Percentiles rank a stretch among this genome's conserved stretches.
phyloP scores from a whole-genome alignment of 2,797 vertebrate genomes.

The Microcaecilia unicolor region DNA sequence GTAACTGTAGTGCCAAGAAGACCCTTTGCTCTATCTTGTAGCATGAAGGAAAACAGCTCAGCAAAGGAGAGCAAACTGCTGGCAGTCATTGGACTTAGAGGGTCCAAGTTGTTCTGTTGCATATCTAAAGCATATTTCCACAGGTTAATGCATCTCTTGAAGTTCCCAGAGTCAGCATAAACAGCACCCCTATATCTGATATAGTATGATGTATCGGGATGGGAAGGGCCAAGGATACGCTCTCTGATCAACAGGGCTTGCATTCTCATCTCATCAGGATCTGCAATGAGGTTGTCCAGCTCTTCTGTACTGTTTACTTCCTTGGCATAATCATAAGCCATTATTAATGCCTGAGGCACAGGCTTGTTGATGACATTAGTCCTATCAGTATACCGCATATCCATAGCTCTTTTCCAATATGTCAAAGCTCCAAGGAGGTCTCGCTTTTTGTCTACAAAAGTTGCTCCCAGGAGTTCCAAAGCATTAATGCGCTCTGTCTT shows the following conservation, averaged over 20 bases:
- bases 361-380: slow-evolving; percentile 77
- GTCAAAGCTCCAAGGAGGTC: slow-evolving; percentile 93
- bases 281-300: slow-evolving; percentile 88
- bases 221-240: slow-evolving; percentile 90
- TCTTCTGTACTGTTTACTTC: slow-evolving; percentile 87
- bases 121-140: slow-evolving; percentile 98
- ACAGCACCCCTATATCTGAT: slow-evolving; percentile 94
- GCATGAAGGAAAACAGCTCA: slow-evolving; percentile 97
- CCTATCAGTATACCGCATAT: slow-evolving; percentile 82
- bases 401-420: slow-evolving; percentile 97
- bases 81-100: slow-evolving; percentile 93
- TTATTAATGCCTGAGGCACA: slow-evolving; percentile 82
- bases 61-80: slow-evolving; percentile 94
- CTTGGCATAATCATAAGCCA: slow-evolving; percentile 92
- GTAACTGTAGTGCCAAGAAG: slow-evolving; percentile 89
- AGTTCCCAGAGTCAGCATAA: slow-evolving; percentile 96
- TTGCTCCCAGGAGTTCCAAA: slow-evolving; percentile 90
- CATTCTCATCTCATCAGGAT: slow-evolving; percentile 98
- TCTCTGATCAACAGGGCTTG: slow-evolving; percentile 93
- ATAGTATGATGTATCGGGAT: slow-evolving; percentile 96
- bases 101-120: slow-evolving; percentile 94
- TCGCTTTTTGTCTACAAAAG: slow-evolving; percentile 95
- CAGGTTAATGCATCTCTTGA: slow-evolving; percentile 93
- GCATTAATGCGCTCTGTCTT: slow-evolving; percentile 83
- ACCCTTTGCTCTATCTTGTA: slow-evolving; percentile 93